A percentile compares a stretch with the other conserved stretches of the same genome.
Evolutionary conservation across 2,113 vertebrate genomes (phyloP).

Genomic region (Triplophysa tibetana): DNA sequence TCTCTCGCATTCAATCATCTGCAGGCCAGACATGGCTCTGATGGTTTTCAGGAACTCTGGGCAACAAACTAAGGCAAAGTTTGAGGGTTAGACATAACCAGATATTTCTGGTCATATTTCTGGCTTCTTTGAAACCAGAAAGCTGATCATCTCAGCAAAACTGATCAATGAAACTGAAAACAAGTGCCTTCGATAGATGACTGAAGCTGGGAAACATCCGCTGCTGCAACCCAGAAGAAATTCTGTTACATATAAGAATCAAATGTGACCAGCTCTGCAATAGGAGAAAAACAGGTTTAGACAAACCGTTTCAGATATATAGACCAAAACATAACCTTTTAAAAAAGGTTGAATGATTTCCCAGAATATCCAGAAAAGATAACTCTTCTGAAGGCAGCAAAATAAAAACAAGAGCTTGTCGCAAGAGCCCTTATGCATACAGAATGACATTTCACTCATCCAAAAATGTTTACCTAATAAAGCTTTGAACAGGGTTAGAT

Average conservation of each 20-base stretch:
- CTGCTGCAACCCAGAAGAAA: conserved; percentile 9
- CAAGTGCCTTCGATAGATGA: conserved; percentile 13
- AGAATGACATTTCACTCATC: conserved; percentile 21
- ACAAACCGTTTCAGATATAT: neutral
- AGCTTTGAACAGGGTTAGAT: conserved; percentile 21
- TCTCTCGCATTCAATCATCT: conserved; percentile 24
- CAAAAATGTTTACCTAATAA: neutral
- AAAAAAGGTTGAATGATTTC: conserved; percentile 5
- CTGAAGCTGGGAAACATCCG: conserved; percentile 14
- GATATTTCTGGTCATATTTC: no score
- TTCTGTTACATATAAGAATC: neutral
- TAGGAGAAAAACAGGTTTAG: conserved; percentile 3
- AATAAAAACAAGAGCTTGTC: neutral
- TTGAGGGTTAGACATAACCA: conserved; percentile 24
- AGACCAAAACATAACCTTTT: neutral
- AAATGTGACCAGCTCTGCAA: neutral
- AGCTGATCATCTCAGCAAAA: conserved; percentile 16
- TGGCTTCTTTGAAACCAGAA: conserved; percentile 5
- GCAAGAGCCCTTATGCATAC: conserved; percentile 14
- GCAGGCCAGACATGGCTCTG: conserved; percentile 5
- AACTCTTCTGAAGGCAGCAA: neutral
- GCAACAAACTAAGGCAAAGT: conserved; percentile 26
- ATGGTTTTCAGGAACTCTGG: conserved; percentile 30
- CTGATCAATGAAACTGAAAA: conserved; percentile 23
- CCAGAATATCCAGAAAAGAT: neutral